Evolutionary conservation across 2,797 vertebrate species (phyloP), one percentile per base, ranked within the genome.

Genomic region (Adelosebastes latens): DNA sequence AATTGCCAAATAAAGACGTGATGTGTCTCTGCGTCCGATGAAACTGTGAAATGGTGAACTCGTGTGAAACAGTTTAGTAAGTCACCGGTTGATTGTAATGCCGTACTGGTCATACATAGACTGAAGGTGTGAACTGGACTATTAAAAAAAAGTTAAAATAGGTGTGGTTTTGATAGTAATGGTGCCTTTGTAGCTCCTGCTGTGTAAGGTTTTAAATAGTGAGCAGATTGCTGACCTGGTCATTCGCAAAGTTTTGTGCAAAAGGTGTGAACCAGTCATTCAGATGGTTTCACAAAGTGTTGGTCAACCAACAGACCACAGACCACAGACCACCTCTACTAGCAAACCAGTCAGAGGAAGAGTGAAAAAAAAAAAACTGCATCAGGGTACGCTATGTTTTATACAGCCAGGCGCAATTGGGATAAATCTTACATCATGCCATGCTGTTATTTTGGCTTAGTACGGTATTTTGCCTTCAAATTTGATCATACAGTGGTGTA

Each of bases 311-410:
- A n/a, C n/a, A n/a, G n/a, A n/a, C n/a, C n/a, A 32, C 10, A 63
- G 61, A 81, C 77, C 55, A n/a, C 61, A 81, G 56, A 74, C 25
- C 55, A 58, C 32, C 52, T 39, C 16, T 68, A 32, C 11, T 18
- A 53, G 42, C 20, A 64, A n/a, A 52, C 31, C 18, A 60, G 25
- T 34, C 25, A 29, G 36, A 60, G 59, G 25, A 80, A 66, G 6
- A 32, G 6, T 11, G 12, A 5, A 5, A 49, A 64, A 22, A 55
- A 18, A 32, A 18, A 3, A 2, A 8, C 8, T 56, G 32, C 31
- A 58, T 61, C 12, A 27, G 22, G 11, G 2, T 18, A 3, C 11
- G 52, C 22, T 72, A 4, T 29, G 24, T 71, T 27, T 87, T 8
- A 64, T 25, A 18, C 27, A 72, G 6, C n/a, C 39, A 16, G 4